These are phyloP conservation scores for Nannoperca australis DNA, from an alignment of 2,797 vertebrate species.

Conservation along the genomic window DNA sequence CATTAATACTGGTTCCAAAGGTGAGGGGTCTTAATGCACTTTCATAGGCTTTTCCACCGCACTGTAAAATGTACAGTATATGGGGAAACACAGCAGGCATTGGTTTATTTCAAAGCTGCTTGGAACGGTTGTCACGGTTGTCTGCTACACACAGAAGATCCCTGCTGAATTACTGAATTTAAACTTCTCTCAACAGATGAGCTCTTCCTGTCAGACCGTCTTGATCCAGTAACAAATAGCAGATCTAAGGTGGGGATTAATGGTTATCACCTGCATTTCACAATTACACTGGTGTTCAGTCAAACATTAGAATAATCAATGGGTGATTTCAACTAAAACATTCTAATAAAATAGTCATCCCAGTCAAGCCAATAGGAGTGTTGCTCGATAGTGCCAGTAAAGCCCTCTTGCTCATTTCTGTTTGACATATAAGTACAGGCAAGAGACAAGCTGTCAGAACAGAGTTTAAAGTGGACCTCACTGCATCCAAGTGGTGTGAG, in stretches of 20 bases:
- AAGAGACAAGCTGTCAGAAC: not conserved
- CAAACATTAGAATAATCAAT: not conserved
- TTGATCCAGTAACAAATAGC: not conserved
- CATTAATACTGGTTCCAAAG: constrained; percentile 42
- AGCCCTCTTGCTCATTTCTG: not conserved
- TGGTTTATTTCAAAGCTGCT: constrained; percentile 7
- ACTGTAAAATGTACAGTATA: not conserved
- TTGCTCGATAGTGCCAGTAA: not conserved
- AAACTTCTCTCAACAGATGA: not conserved
- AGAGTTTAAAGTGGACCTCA: not conserved
- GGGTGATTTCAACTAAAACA: not conserved
- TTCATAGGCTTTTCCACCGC: constrained; percentile 6
- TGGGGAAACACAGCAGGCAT: not conserved
- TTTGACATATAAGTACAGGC: not conserved
- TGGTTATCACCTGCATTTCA: not conserved
- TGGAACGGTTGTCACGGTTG: constrained; percentile 3
- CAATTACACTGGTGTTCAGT: not conserved
- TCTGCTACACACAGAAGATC: not conserved
- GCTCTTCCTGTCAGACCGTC: not conserved
- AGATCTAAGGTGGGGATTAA: not conserved
- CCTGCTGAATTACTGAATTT: not conserved
- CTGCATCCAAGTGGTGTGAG: not conserved
- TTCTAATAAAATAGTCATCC: not conserved
- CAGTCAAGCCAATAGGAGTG: not conserved
- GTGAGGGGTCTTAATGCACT: constrained; percentile 35